phyloP scores from a whole-genome alignment of 2,888 invertebrate genomes.

The Tetranychus truncatus region DNA sequence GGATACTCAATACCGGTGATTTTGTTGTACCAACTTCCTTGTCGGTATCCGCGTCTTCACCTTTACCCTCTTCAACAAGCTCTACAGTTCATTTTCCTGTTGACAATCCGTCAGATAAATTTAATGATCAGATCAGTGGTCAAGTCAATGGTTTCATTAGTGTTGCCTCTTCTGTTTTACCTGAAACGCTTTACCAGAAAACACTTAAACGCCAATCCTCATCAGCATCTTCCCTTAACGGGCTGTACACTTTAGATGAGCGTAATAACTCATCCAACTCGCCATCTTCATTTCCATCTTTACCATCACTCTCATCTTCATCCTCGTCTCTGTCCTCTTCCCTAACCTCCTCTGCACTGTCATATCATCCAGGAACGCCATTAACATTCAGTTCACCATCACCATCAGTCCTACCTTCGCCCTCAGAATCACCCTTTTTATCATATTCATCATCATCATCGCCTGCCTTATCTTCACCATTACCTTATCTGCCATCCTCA shows the following conservation, averaged over 20 bases:
- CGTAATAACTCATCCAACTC: not conserved
- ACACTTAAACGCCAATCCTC: constrained; percentile 2
- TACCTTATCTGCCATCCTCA: not conserved
- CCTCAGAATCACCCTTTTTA: not conserved
- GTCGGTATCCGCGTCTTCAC: not conserved
- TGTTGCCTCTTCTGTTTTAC: constrained; percentile 9
- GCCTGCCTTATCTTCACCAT: not conserved
- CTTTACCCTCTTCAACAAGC: not conserved
- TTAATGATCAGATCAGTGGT: not conserved
- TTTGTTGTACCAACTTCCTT: not conserved
- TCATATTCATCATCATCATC: not conserved
- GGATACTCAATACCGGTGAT: not conserved
- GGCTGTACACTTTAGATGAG: not conserved
- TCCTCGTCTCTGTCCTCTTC: not conserved
- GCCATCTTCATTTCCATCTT: not conserved
- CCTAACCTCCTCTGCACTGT: not conserved
- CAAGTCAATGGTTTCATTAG: constrained; percentile 4
- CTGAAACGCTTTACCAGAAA: constrained; percentile 12
- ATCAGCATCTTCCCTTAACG: constrained; percentile 1
- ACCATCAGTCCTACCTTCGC: not conserved
- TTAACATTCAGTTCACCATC: not conserved
- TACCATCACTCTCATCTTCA: not conserved
- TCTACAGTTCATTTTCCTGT: not conserved
- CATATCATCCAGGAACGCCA: not conserved
- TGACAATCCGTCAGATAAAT: not conserved